phyloP scores from a whole-genome alignment of 2,888 invertebrate genomes.

The Platycheirus albimanus region DNA sequence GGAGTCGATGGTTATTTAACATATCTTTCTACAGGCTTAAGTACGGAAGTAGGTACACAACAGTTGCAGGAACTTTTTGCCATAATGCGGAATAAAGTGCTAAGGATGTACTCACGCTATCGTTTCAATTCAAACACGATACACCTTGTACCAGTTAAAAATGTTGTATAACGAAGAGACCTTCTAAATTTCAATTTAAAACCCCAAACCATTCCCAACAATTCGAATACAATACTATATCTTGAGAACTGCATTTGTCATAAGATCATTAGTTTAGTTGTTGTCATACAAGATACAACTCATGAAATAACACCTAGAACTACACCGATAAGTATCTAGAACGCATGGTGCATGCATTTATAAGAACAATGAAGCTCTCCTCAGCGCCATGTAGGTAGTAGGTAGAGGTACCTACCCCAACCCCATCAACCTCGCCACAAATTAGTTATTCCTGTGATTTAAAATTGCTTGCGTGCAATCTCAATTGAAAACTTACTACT shows the following conservation, averaged over 20 bases:
- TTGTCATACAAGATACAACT: constrained; percentile 39
- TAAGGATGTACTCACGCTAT: too few relatives aligned
- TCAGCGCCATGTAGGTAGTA: constrained; percentile 24
- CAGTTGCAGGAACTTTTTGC: too few relatives aligned
- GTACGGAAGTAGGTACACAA: too few relatives aligned
- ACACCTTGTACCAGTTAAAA: background rate
- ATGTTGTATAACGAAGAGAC: background rate
- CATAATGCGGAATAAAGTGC: too few relatives aligned
- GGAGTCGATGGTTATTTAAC: too few relatives aligned
- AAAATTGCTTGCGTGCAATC: constrained; percentile 59
- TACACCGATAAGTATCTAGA: constrained; percentile 67
- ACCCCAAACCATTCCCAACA: background rate
- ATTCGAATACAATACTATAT: constrained; percentile 35
- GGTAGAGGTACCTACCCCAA: constrained; percentile 4
- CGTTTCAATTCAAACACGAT: too few relatives aligned
- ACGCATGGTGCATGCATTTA: constrained; percentile 66
- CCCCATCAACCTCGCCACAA: background rate
- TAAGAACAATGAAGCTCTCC: constrained; percentile 64
- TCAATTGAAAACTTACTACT: constrained; percentile 46
- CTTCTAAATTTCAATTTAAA: constrained; percentile 53
- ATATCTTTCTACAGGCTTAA: too few relatives aligned
- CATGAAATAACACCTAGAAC: constrained; percentile 53
- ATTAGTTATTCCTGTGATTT: constrained; percentile 41
- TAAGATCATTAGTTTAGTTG: constrained; percentile 46
- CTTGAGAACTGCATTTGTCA: constrained; percentile 66